A percentile compares a stretch with the other conserved stretches of the same genome.
These are phyloP conservation scores for Henricia sp. DNA, from an alignment of 53 echinoderm and acorn worm species.

Conservation along the genomic window DNA sequence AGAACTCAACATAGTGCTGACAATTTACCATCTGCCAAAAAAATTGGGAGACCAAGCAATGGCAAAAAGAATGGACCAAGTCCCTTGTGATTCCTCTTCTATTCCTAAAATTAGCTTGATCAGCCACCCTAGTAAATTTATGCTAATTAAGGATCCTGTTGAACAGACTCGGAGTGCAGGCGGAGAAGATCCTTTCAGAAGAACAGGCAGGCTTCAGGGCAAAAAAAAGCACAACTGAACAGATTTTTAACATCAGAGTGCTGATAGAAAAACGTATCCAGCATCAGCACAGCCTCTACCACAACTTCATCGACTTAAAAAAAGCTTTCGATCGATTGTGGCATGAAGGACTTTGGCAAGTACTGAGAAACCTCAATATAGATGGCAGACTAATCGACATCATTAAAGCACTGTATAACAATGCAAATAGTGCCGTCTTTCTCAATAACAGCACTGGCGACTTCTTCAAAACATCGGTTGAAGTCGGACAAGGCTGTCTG, in stretches of 20 bases:
- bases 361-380: slow-evolving; percentile 45
- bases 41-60: background rate
- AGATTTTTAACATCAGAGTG: slow-evolving; percentile 30
- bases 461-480: slow-evolving; percentile 46
- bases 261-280: slow-evolving; percentile 19
- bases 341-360: slow-evolving; percentile 38
- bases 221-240: slow-evolving; percentile 25
- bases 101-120: slow-evolving; percentile 21
- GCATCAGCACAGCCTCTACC: slow-evolving; percentile 18
- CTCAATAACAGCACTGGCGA: slow-evolving; percentile 25
- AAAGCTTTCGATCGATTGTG: slow-evolving; percentile 34
- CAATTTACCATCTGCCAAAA: slow-evolving; percentile 24
- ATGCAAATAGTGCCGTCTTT: slow-evolving; percentile 47
- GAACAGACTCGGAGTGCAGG: slow-evolving; percentile 35
- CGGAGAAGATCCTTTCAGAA: slow-evolving; percentile 45
- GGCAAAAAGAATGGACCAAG: slow-evolving; percentile 54
- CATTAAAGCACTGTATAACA: slow-evolving; percentile 41
- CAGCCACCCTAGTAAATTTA: slow-evolving; percentile 38
- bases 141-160: slow-evolving; percentile 21
- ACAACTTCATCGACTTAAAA: slow-evolving; percentile 42
- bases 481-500: slow-evolving; percentile 60
- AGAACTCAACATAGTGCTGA: background rate
- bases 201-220: slow-evolving; percentile 61
- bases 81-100: too few relatives aligned
- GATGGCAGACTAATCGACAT: slow-evolving; percentile 4